Base-by-base conservation (phyloP, 2,113 vertebrate species). In the Ariopsis seemanni region DNA sequence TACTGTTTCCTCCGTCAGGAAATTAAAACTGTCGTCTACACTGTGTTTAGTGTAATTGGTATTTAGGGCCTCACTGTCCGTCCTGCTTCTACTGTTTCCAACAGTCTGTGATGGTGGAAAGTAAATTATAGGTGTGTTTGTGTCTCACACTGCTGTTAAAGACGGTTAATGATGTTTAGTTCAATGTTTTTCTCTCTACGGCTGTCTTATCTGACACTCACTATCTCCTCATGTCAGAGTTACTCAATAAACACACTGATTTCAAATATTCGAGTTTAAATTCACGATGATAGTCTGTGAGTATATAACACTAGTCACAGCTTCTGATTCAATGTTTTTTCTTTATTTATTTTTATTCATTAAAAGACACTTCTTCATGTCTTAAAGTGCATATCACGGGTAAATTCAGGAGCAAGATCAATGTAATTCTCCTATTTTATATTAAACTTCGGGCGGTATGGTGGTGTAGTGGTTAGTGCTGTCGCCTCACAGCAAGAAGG, bases 41-140 rank as follows among this genome's bases (percentile, higher is more conserved):
- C 82, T 84, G 62, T 93, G 90, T 92, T 93, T 93, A 91, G 91
- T 92, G 90, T 93, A 93, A 94, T 93, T 94, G 91, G 91, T 92
- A 94, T 93, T 94, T 82, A 89, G 89, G 89, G 92, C 83, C 91
- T 92, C 91, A 92, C 91, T 90, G 89, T 91, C 89, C 90, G 86
- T 87, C 85, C 87, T 63, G 88, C 78, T 88, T 89, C 84, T 85
- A 27, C 88, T 89, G 93, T 89, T 92, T 92, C 89, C 53, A 71
- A 57, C 87, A 89, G 92, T 88, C 90, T 92, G 91, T 90, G 91
- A 90, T 90, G 89, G 87, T 85, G 85, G 86, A 90, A 91, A 91
- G 91, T 87, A 88, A 81, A 90, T 93, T 90, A 91, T 78, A 89
- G 87, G 65, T 52, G 79, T 52, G 52, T 65, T 63, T 57, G 25